phyloP scores from a whole-genome alignment of 2,113 vertebrate species.

The Mugil cephalus region DNA sequence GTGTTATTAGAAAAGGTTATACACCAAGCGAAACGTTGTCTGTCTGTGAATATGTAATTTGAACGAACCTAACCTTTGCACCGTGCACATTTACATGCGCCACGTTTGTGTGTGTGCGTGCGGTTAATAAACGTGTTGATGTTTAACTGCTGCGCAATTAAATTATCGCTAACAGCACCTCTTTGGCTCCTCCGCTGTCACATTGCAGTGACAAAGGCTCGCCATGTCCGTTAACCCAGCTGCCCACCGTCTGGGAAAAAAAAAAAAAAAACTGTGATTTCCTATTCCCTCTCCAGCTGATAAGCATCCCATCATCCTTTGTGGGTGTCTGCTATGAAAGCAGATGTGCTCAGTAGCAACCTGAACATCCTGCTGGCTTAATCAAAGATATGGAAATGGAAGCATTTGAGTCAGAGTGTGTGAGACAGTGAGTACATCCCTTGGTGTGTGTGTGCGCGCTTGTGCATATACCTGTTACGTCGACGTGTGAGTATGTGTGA shows the following conservation, averaged over 20 bases:
- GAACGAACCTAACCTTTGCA: constrained; percentile 45
- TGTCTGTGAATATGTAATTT: constrained; percentile 12
- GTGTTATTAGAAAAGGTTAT: constrained; percentile 54
- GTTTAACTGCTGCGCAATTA: constrained; percentile 25
- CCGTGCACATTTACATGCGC: background rate
- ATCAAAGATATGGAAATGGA: constrained; percentile 72
- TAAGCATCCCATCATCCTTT: constrained; percentile 56
- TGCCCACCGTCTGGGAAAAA: constrained; percentile 5
- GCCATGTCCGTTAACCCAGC: background rate
- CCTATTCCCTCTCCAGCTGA: constrained; percentile 32
- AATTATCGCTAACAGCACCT: constrained; percentile 21
- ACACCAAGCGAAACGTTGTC: background rate
- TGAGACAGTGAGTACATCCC: constrained; percentile 14
- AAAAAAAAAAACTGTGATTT: constrained; percentile 23
- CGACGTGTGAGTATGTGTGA: constrained; percentile 13
- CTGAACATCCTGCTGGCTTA: constrained; percentile 61
- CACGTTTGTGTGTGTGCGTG: background rate
- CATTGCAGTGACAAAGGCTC: constrained; percentile 13
- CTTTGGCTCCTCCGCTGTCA: constrained; percentile 12
- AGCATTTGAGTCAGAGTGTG: constrained; percentile 21
- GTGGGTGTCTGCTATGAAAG: constrained; percentile 47
- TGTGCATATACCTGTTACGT: constrained; percentile 31
- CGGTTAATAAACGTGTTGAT: constrained; percentile 12
- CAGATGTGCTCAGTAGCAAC: constrained; percentile 64
- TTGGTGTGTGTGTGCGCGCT: background rate